Conservation (phyloP, 2,888 invertebrate species). For the Leptopilina myrica region DNA sequence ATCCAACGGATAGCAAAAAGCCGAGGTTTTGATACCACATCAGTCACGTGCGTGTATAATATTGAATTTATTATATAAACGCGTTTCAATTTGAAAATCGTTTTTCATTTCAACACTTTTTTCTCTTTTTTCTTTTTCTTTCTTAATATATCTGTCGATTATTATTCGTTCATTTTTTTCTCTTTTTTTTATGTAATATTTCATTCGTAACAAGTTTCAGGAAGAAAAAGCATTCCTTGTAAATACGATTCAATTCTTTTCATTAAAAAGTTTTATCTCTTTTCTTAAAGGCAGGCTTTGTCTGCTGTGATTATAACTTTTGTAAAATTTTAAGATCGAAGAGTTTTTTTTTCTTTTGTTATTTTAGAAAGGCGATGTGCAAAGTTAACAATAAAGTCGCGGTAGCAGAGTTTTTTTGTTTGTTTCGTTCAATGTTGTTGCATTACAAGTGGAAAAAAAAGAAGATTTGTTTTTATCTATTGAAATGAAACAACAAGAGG, state of each 20-base stretch:
- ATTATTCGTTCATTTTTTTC: too few species aligned
- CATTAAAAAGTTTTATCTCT: constrained; percentile 1
- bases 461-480: background rate
- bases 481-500: constrained; percentile 1
- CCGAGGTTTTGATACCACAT: constrained; percentile 47
- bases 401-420: constrained; percentile 27
- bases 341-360: constrained; percentile 4
- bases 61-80: constrained; percentile 9
- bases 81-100: background rate
- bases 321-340: constrained; percentile 30
- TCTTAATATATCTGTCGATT: background rate
- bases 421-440: background rate
- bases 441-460: constrained; percentile 30
- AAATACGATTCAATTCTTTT: constrained; percentile 21
- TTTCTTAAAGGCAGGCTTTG: constrained; percentile 35
- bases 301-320: constrained; percentile 30
- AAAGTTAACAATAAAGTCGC: constrained; percentile 24
- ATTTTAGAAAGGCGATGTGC: constrained; percentile 35
- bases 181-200: too few species aligned
- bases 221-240: constrained; percentile 31
- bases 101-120: too few species aligned
- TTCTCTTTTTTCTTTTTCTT: too few species aligned
- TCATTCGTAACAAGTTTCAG: constrained; percentile 13
- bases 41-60: background rate
- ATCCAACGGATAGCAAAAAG: constrained; percentile 53